Evolutionary conservation across 2,797 vertebrate species (phyloP), one percentile per base, ranked within the genome.

Genomic region (Botia kubotai): DNA sequence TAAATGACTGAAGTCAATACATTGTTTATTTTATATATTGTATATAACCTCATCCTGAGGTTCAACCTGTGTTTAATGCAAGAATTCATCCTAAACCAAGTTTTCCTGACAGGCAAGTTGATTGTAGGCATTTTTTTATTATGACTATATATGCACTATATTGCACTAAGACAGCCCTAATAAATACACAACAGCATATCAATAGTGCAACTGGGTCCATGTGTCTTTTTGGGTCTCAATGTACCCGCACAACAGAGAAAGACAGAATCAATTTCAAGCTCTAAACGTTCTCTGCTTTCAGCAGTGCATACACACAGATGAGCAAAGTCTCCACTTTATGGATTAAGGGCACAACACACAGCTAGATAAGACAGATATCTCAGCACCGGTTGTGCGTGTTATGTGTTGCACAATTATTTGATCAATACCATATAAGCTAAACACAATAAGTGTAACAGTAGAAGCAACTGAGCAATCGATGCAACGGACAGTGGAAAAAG

Each of bases 391-490:
- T 68, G 52, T 33, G 19, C 12, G 36, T 11, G 55, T 26, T 8
- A 3, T 6, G 4, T 7, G 67, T 4, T 79, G 48, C 67, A 62
- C 48, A 68, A 71, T 62, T 70, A 23, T 21, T 62, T 23, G 43
- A 71, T 63, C 77, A 62, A 36, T 71, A 62, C 21, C 33, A 66
- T 53, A 70, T 23, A 50, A 29, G 48, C 17, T 78, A 79, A 79
- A 79, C 67, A 48, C 39, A 70, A 46, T 7, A 7, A 3, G 17
- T 36, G 48, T 50, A 43, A 60, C 8, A 46, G 16, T 29, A 79
- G 72, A 55, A 63, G 55, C n/a, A 17, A 76, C 21, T 33, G 50
- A 72, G 17, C 67, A 8, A 72, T 82, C 67, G 43, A 82, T 60
- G 66, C 8, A 62, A 29, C 13, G 26, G 72, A 36, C 16, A 60